Conservation (phyloP, 2,888 invertebrate genomes). For the Chymomyza amoena region DNA sequence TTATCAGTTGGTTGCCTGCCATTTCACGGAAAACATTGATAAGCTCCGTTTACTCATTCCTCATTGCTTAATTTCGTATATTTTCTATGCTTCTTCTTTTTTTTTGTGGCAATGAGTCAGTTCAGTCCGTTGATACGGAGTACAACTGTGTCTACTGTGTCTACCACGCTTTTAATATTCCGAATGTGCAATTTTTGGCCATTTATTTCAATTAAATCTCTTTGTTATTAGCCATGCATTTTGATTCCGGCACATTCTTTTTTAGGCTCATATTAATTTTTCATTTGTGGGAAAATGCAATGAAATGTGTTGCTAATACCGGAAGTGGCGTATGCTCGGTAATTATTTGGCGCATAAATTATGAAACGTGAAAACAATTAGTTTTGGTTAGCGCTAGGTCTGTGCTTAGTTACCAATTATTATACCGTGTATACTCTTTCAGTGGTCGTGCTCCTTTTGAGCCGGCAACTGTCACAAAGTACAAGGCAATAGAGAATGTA, state of each 20-base stretch:
- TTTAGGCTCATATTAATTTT: constrained; percentile 47
- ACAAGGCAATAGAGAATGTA: no score
- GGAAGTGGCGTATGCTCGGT: constrained; percentile 62
- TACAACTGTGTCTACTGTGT: background rate
- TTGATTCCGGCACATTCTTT: constrained; percentile 16
- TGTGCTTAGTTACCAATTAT: background rate
- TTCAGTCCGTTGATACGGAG: background rate
- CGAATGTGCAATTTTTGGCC: background rate
- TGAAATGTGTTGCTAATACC: constrained; percentile 45
- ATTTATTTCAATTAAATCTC: constrained; percentile 5
- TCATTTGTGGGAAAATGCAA: constrained; percentile 43
- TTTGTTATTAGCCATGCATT: background rate
- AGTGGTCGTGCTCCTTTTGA: no score
- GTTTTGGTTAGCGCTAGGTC: constrained; percentile 45
- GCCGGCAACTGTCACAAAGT: no score
- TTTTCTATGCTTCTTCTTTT: no score
- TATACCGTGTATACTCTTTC: background rate
- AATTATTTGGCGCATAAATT: constrained; percentile 64
- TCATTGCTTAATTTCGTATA: background rate
- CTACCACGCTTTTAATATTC: background rate
- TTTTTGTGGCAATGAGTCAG: constrained; percentile 10
- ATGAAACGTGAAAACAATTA: constrained; percentile 63
- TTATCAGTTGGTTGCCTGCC: constrained; percentile 48
- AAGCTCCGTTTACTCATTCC: constrained; percentile 58
- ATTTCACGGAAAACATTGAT: constrained; percentile 36